Evolutionary conservation across 2,797 vertebrate species (phyloP).

Genomic region (Iguana delicatissima): DNA sequence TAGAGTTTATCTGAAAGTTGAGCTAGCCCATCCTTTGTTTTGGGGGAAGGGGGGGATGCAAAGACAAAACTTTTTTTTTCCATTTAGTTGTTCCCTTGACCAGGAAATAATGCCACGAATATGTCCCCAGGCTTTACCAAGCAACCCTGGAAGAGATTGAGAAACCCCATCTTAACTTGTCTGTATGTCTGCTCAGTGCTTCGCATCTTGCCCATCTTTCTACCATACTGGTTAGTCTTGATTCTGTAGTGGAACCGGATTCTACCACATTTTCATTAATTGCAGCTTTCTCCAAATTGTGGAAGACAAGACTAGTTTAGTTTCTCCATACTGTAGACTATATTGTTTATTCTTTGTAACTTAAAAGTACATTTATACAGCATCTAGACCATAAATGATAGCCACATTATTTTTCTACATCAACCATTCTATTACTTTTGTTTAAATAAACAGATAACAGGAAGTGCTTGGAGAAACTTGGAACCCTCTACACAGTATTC

Average conservation of each 20-base stretch:
- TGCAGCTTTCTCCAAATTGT: slow-evolving; percentile 6
- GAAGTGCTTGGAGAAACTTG: neutral
- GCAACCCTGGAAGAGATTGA: neutral
- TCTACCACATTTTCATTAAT: slow-evolving; percentile 32
- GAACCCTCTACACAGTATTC: neutral
- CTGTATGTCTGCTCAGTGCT: too few species aligned
- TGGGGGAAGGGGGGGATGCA: neutral
- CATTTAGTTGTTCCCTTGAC: neutral
- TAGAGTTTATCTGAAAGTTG: neutral
- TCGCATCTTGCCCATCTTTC: neutral
- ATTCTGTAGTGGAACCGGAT: too few species aligned
- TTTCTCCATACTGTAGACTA: slow-evolving; percentile 1
- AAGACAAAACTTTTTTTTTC: neutral
- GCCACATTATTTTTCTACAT: slow-evolving; percentile 22
- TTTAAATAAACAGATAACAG: slow-evolving; percentile 27
- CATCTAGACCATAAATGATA: neutral
- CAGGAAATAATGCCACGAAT: neutral
- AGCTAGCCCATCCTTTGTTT: neutral
- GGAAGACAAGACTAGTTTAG: slow-evolving; percentile 15
- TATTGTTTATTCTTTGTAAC: neutral
- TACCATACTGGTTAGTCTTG: neutral
- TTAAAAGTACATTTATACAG: neutral
- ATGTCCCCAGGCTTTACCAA: neutral
- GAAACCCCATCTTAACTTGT: too few species aligned
- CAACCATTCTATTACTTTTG: slow-evolving; percentile 10